These are phyloP conservation scores for Lithobates pipiens DNA, from an alignment of 2,797 vertebrate species.

Conservation along the genomic window DNA sequence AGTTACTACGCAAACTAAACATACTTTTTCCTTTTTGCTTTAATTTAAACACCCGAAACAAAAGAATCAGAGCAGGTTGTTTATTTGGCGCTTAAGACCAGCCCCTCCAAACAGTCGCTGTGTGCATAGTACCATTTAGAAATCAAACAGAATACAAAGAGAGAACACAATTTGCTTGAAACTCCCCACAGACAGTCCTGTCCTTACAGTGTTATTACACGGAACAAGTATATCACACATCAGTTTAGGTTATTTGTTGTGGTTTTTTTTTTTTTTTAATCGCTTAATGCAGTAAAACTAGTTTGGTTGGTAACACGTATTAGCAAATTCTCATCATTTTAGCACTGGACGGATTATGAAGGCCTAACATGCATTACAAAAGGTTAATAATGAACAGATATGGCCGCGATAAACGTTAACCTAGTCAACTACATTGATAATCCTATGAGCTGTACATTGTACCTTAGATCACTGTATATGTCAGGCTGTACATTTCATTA, in stretches of 20 bases:
- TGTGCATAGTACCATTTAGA: constrained; percentile 40
- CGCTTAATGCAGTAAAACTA: not conserved
- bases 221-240: not conserved
- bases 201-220: not conserved
- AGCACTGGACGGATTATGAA: not conserved
- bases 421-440: not conserved
- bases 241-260: too few relatives aligned
- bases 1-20: not conserved
- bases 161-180: not conserved
- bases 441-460: constrained; percentile 1
- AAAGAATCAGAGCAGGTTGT: not conserved
- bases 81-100: constrained; percentile 1
- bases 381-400: not conserved
- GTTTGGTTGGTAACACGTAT: not conserved
- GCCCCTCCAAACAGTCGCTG: constrained; percentile 21
- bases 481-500: not conserved
- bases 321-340: not conserved
- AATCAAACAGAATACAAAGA: constrained; percentile 1
- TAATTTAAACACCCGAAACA: not conserved
- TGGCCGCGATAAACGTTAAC: not conserved
- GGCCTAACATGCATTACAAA: not conserved
- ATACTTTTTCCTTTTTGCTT: not conserved
- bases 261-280: not conserved
- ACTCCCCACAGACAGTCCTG: not conserved
- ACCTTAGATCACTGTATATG: not conserved